Percentiles rank a stretch among this genome's conserved stretches.
Evolutionary conservation across 2,797 vertebrate species (phyloP).

Genomic region (Cyprinodon diabolis): DNA sequence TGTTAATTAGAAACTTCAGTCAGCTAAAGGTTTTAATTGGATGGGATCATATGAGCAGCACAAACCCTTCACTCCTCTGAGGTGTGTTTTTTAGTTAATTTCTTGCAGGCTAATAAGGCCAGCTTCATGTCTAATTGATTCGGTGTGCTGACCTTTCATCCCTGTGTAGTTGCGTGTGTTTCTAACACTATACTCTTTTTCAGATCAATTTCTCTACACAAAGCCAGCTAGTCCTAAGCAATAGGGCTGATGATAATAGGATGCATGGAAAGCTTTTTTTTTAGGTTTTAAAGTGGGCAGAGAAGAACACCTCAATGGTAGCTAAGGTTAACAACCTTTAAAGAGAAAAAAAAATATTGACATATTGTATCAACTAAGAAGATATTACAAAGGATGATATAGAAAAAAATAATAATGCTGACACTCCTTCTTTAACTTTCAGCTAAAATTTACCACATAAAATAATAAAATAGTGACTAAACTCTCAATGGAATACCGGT

Average conservation of each 20-base stretch:
- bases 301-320: neutral
- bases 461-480: neutral
- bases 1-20: conserved; percentile 54
- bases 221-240: conserved; percentile 26
- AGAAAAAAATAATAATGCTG: neutral
- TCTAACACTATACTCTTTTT: conserved; percentile 21
- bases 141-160: conserved; percentile 49
- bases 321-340: neutral
- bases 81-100: conserved; percentile 24
- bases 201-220: conserved; percentile 45
- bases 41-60: conserved; percentile 16
- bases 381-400: neutral
- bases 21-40: conserved; percentile 54
- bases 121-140: conserved; percentile 29
- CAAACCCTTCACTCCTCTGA: conserved; percentile 13
- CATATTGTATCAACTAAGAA: neutral
- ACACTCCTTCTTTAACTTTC: neutral
- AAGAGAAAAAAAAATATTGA: no score
- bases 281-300: neutral
- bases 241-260: conserved; percentile 8
- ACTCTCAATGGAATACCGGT: neutral
- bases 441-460: neutral
- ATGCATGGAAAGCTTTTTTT: neutral
- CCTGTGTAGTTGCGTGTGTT: conserved; percentile 28
- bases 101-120: conserved; percentile 45